Base-by-base conservation (phyloP, 2,113 vertebrate species). In the Takifugu bimaculatus region DNA sequence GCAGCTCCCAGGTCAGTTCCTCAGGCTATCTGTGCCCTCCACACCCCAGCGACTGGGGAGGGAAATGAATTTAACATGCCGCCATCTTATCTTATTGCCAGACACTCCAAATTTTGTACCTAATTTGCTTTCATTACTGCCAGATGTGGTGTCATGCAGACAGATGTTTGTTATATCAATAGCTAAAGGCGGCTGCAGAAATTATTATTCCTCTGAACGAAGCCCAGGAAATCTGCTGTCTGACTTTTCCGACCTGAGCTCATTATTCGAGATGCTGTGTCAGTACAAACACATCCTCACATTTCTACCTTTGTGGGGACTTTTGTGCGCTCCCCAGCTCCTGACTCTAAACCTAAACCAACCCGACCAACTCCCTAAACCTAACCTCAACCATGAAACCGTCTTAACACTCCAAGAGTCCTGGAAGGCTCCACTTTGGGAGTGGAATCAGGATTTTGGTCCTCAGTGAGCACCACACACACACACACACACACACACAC, bases 101-200 rank as follows among this genome's bases (percentile, higher is more conserved):
- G 84, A 90, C 90, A 90, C 90, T 90, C 75, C 50, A 81, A 83
- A 79, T 91, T 85, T 81, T 86, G 79, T 87, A 79, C 81, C 84
- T 92, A 91, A 92, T 93, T 93, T 92, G 85, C 81, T 81, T 87
- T 90, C 77, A 92, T 90, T 88, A 83, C 76, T 93, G 80, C 90
- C 94, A 94, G 90, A 93, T 93, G 93, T 89, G 87, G 81, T 70
- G 82, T 86, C 88, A 86, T 82, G 84, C 74, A 87, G 79, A 87
- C 87, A 91, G 88, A 89, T 82, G 79, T 79, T 74, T 73, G 81
- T 89, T 85, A 39, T 85, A 85, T 85, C 72, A 76, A 88, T 73
- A 72, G 79, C 82, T 80, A 42, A 39, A 29, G 78, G 83, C 77
- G 15, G 65, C 81, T 35, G 6, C 54, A 77, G 66, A 63, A 83